These are phyloP conservation scores for Alethe diademata DNA, from an alignment of 2,113 vertebrate genomes.

Conservation along the genomic window DNA sequence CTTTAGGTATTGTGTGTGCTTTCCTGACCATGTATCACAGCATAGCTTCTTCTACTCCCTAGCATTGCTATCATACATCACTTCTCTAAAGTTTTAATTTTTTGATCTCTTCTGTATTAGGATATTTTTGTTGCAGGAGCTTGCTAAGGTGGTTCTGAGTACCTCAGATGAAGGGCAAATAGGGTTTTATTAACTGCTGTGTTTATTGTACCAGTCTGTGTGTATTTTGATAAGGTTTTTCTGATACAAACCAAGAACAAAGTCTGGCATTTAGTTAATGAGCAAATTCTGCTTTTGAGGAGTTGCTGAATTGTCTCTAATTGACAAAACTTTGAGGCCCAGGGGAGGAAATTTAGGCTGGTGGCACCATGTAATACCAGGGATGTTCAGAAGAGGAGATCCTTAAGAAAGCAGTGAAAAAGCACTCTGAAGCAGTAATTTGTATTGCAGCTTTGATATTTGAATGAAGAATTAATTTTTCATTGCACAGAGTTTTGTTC, in stretches of 20 bases:
- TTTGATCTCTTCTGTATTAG: not conserved
- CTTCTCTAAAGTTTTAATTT: not conserved
- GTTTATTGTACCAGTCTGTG: slow-evolving; percentile 2
- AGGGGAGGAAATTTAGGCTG: not conserved
- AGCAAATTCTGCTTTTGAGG: slow-evolving; percentile 8
- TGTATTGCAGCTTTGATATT: not conserved
- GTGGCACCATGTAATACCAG: not conserved
- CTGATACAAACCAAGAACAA: slow-evolving; percentile 23
- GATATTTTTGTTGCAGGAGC: not conserved
- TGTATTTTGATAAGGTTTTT: slow-evolving; percentile 31
- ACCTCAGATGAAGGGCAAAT: not conserved
- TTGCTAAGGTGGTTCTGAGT: not conserved
- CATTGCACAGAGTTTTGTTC: not conserved
- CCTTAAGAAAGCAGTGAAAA: not conserved
- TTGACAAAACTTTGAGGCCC: not conserved
- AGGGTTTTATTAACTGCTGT: not conserved
- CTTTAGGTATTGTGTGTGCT: not conserved
- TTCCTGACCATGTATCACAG: not conserved
- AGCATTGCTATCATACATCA: not conserved
- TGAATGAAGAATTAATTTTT: not conserved
- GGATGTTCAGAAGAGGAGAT: not conserved
- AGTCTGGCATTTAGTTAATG: slow-evolving; percentile 35
- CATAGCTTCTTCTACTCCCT: not conserved
- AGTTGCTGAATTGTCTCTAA: not conserved
- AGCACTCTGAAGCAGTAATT: not conserved